phyloP scores from a whole-genome alignment of 2,888 invertebrate genomes.

The Ecliptopera silaceata region DNA sequence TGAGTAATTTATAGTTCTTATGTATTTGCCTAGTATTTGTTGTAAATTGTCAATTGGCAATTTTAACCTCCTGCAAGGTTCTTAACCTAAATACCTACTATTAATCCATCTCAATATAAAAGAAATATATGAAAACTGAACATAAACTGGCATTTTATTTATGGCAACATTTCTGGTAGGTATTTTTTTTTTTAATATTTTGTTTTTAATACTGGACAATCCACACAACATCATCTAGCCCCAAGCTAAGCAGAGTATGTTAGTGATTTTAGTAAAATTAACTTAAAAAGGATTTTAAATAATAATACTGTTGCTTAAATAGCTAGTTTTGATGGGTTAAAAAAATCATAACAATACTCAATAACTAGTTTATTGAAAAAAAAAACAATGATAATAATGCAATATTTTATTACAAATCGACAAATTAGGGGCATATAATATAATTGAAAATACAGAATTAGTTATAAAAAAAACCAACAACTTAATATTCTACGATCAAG shows the following conservation, averaged over 20 bases:
- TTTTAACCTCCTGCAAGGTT: no score
- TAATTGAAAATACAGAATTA: background rate
- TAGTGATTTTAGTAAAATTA: background rate
- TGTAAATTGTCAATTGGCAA: no score
- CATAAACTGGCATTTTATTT: background rate
- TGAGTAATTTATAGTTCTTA: no score
- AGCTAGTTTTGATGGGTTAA: background rate
- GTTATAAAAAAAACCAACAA: conserved; percentile 26
- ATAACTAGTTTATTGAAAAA: conserved; percentile 16
- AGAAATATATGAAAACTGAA: background rate
- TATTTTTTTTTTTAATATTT: no score
- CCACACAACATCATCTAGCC: no score
- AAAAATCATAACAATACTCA: background rate
- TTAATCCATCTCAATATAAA: no score
- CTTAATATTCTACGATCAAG: conserved; percentile 26
- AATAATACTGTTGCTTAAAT: background rate
- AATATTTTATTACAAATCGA: conserved; percentile 34
- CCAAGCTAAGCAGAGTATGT: no score
- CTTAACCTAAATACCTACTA: no score
- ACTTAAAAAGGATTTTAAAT: background rate
- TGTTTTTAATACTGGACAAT: no score
- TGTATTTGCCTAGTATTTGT: no score
- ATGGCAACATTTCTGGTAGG: background rate
- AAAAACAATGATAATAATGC: conserved; percentile 22
- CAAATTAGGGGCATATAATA: conserved; percentile 37